Evolutionary conservation across 1,140 invertebrate species (phyloP).

Genomic region (Plodia interpunctella): DNA sequence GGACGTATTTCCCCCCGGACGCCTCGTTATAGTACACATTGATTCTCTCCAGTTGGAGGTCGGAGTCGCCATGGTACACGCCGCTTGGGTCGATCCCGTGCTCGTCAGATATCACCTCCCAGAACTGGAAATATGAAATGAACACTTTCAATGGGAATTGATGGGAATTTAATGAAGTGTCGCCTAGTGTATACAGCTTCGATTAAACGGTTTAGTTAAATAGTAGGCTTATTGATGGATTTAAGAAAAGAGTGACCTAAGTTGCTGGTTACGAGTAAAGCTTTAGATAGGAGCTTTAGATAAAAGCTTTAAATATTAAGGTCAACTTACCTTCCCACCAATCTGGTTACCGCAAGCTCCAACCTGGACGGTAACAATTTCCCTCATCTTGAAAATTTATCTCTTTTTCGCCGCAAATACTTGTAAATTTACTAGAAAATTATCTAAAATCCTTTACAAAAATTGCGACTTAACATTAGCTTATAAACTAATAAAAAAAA

Average conservation of each 20-base stretch:
- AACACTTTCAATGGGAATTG: not conserved
- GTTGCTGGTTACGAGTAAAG: too few relatives aligned
- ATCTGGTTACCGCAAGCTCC: slow-evolving; percentile 68
- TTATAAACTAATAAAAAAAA: slow-evolving; percentile 34
- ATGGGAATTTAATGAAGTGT: not conserved
- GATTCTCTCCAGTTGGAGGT: slow-evolving; percentile 91
- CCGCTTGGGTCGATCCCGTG: slow-evolving; percentile 94
- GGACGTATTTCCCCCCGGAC: slow-evolving; percentile 92
- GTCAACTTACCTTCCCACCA: slow-evolving; percentile 53
- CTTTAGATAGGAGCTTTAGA: too few relatives aligned
- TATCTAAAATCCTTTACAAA: slow-evolving; percentile 39
- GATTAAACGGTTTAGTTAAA: too few relatives aligned
- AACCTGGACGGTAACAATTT: slow-evolving; percentile 64
- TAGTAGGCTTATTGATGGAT: too few relatives aligned
- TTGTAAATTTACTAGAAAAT: slow-evolving; percentile 58
- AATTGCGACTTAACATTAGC: slow-evolving; percentile 64
- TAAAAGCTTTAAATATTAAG: too few relatives aligned
- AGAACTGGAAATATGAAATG: slow-evolving; percentile 80
- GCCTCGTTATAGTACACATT: slow-evolving; percentile 97
- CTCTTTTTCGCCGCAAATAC: slow-evolving; percentile 35
- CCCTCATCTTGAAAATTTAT: slow-evolving; percentile 70
- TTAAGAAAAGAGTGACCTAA: too few relatives aligned
- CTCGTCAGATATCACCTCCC: slow-evolving; percentile 94
- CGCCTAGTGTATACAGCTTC: too few relatives aligned
- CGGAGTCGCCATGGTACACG: slow-evolving; percentile 90